Evolutionary conservation across 1,140 invertebrate species (phyloP).

Genomic region (Nomia melanderi): DNA sequence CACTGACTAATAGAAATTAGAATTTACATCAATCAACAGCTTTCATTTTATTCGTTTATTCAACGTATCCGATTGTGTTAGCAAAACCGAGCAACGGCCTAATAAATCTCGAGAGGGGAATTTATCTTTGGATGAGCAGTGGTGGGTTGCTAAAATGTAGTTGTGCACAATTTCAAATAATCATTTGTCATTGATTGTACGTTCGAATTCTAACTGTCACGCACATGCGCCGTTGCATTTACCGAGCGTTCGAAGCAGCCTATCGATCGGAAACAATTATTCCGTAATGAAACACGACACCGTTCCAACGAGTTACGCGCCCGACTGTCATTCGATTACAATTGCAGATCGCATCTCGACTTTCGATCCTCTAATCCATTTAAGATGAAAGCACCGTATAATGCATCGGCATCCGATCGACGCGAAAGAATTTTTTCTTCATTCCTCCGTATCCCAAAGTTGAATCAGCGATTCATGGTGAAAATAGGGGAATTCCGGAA

Average conservation of each 20-base stretch:
- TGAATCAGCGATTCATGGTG: not conserved
- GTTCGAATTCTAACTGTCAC: not conserved
- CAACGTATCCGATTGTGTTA: not conserved
- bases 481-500: not conserved
- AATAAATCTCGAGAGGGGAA: slow-evolving; percentile 7
- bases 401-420: not conserved
- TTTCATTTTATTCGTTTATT: not conserved
- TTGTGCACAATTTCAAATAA: too few species aligned
- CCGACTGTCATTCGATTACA: not conserved
- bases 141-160: not conserved
- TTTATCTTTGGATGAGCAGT: slow-evolving; percentile 5
- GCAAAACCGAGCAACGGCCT: not conserved
- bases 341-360: not conserved
- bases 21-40: too few species aligned
- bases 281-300: slow-evolving; percentile 1
- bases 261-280: not conserved
- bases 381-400: not conserved
- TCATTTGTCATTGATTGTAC: not conserved
- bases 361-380: too few species aligned
- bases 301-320: not conserved
- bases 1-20: too few species aligned
- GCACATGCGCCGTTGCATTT: not conserved
- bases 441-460: not conserved
- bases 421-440: not conserved
- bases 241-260: not conserved